Evolutionary conservation across 2,113 vertebrate species (phyloP).

Genomic region (Ranitomeya variabilis): DNA sequence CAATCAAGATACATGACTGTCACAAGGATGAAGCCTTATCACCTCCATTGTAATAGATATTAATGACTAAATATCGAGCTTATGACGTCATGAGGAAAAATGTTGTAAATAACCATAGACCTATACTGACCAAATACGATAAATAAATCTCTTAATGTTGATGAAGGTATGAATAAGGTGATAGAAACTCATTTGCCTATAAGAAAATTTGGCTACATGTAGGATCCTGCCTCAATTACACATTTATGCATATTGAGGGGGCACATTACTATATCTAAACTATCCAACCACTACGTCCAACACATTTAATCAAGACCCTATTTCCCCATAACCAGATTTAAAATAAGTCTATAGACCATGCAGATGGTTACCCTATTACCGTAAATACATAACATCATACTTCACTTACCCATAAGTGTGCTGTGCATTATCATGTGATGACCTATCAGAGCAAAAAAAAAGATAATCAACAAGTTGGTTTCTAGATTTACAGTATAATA

Average conservation of each 20-base stretch:
- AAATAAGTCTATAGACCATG: background rate
- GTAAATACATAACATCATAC: background rate
- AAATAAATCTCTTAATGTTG: background rate
- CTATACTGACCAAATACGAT: background rate
- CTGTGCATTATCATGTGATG: constrained; percentile 28
- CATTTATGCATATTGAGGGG: background rate
- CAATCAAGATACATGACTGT: background rate
- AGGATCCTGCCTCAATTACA: background rate
- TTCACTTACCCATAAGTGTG: constrained; percentile 35
- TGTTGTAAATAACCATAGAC: background rate
- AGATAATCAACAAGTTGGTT: background rate
- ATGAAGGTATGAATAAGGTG: background rate
- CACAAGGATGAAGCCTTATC: background rate
- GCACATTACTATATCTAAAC: background rate
- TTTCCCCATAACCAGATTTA: background rate
- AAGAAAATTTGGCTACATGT: background rate
- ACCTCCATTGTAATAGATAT: background rate
- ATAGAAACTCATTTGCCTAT: background rate
- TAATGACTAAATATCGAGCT: background rate
- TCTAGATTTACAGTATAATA: background rate
- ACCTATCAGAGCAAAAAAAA: constrained; percentile 4
- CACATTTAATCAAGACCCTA: no score
- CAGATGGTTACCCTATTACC: background rate
- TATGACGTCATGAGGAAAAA: background rate
- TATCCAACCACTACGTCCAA: background rate